Percentiles rank a stretch among this genome's conserved stretches.
phyloP scores from a whole-genome alignment of 2,113 vertebrate species.

The Misgurnus anguillicaudatus region DNA sequence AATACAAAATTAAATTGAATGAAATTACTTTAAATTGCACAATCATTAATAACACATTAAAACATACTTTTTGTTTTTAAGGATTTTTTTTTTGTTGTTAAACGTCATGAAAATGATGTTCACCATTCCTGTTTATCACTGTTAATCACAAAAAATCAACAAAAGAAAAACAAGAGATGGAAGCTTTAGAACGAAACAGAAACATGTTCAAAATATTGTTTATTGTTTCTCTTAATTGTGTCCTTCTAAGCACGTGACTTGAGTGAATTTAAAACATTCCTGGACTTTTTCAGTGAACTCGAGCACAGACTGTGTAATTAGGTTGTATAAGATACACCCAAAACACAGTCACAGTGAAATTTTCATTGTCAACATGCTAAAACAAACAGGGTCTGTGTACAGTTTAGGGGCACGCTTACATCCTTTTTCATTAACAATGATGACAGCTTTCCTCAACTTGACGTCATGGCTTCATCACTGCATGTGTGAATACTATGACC shows the following conservation, averaged over 20 bases:
- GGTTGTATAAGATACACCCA: background rate
- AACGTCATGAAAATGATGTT: background rate
- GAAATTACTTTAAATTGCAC: no score
- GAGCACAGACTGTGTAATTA: background rate
- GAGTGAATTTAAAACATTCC: background rate
- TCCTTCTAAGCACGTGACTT: no score
- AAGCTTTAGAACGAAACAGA: background rate
- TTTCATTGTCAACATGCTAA: constrained; percentile 56
- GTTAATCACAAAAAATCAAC: background rate
- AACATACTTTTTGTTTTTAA: no score
- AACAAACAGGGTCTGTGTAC: constrained; percentile 54
- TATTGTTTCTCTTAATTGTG: background rate
- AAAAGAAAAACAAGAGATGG: no score
- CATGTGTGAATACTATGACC: background rate
- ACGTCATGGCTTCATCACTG: constrained; percentile 11
- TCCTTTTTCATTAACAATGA: constrained; percentile 26
- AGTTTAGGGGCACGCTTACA: constrained; percentile 46
- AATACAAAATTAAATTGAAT: no score
- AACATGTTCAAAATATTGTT: background rate
- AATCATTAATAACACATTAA: no score
- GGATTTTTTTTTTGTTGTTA: no score
- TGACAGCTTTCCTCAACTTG: background rate
- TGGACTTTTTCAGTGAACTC: background rate
- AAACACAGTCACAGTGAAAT: constrained; percentile 1
- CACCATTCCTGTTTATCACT: background rate